These are phyloP conservation scores for Cherax destructor DNA, from an alignment of 1,140 invertebrate species.

Conservation along the genomic window DNA sequence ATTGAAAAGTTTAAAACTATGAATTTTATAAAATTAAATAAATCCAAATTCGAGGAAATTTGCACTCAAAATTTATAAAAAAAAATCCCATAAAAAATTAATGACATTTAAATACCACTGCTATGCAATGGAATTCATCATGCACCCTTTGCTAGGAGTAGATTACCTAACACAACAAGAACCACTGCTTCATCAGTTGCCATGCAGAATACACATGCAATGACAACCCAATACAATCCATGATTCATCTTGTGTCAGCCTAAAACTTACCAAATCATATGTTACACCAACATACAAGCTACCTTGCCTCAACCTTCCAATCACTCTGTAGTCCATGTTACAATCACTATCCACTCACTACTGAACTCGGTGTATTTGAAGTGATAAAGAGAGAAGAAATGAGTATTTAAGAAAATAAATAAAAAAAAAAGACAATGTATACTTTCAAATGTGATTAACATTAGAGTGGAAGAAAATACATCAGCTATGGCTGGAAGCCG, in stretches of 20 bases:
- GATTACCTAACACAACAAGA: neutral
- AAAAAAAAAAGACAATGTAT: neutral
- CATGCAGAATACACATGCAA: neutral
- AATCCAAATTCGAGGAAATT: neutral
- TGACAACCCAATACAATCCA: neutral
- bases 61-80: neutral
- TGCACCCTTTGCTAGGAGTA: neutral
- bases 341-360: neutral
- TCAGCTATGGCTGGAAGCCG: neutral
- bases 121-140: slow-evolving; percentile 14
- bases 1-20: neutral
- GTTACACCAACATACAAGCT: neutral
- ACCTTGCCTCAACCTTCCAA: neutral
- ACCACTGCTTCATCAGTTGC: neutral
- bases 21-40: neutral
- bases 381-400: neutral
- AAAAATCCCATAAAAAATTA: neutral
- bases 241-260: neutral
- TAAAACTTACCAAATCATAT: neutral
- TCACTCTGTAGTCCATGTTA: neutral
- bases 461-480: neutral
- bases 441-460: neutral
- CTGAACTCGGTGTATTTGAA: neutral
- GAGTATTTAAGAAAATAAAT: neutral
- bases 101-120: neutral